phyloP scores from a whole-genome alignment of 2,888 invertebrate genomes.

The Chaitophorus viminalis region DNA sequence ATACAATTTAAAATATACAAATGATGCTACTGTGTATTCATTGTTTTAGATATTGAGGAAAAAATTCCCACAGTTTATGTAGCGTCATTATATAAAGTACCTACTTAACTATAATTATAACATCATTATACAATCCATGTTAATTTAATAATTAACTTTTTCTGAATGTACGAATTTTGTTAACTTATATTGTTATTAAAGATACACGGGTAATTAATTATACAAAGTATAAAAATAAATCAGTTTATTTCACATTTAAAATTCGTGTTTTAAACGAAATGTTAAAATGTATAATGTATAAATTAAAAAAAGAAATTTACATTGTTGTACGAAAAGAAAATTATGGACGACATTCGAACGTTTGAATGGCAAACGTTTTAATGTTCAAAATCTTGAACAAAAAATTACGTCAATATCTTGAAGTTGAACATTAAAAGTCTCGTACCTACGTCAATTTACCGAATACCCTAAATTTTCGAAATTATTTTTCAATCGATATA shows the following conservation, averaged over 20 bases:
- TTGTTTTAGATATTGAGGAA: background rate
- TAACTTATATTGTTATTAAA: background rate
- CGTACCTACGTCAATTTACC: too few relatives aligned
- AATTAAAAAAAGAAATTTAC: background rate
- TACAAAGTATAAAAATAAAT: background rate
- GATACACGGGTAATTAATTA: conserved; percentile 10
- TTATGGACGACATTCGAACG: too few relatives aligned
- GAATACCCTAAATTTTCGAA: too few relatives aligned
- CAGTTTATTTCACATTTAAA: background rate
- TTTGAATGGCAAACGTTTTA: too few relatives aligned
- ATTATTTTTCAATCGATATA: too few relatives aligned
- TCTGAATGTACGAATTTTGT: background rate
- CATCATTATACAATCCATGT: background rate
- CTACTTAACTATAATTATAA: conserved; percentile 16
- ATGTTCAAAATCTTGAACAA: too few relatives aligned
- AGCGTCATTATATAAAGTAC: background rate
- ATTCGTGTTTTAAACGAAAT: background rate
- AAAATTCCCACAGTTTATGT: background rate
- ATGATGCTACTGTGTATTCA: too few relatives aligned
- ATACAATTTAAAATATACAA: too few relatives aligned
- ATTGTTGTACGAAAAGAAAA: background rate
- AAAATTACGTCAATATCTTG: too few relatives aligned
- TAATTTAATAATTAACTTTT: conserved; percentile 8
- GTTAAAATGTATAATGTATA: background rate
- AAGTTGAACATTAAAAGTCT: too few relatives aligned